These are phyloP conservation scores for Gambusia holbrooki DNA, from an alignment of 2,113 vertebrate genomes.

Conservation along the genomic window DNA sequence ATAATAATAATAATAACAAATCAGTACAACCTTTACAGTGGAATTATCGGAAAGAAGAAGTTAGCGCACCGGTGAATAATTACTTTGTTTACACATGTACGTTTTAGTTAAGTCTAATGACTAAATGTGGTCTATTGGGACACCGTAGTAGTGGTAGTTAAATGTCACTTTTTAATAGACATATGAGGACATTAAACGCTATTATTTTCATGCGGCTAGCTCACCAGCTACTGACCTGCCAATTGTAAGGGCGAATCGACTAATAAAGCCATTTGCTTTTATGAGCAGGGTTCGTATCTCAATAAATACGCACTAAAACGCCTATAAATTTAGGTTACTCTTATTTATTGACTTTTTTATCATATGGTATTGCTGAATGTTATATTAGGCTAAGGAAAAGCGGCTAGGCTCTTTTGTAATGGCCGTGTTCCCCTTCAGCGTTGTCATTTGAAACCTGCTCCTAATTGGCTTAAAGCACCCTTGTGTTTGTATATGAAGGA, in stretches of 20 bases:
- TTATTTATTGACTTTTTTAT: not conserved
- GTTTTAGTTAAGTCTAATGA: too few species aligned
- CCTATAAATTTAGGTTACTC: not conserved
- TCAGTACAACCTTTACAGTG: too few species aligned
- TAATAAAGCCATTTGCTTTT: not conserved
- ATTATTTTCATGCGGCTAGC: not conserved
- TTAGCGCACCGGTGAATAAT: too few species aligned
- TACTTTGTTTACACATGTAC: too few species aligned
- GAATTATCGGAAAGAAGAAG: too few species aligned
- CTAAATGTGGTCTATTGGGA: too few species aligned
- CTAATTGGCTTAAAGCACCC: not conserved
- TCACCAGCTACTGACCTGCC: not conserved
- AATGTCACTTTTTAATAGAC: not conserved
- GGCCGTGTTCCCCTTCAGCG: not conserved
- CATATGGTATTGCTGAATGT: too few species aligned
- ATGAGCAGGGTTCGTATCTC: not conserved
- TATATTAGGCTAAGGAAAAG: slow-evolving; percentile 50
- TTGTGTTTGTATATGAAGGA: not conserved
- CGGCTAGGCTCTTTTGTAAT: not conserved
- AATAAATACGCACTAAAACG: not conserved
- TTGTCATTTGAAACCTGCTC: slow-evolving; percentile 11
- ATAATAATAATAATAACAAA: not conserved
- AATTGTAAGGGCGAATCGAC: too few species aligned
- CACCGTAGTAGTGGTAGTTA: not conserved
- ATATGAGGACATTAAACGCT: not conserved